phyloP scores from a whole-genome alignment of 2,797 vertebrate species.

The Platyrinchus mystaceus region DNA sequence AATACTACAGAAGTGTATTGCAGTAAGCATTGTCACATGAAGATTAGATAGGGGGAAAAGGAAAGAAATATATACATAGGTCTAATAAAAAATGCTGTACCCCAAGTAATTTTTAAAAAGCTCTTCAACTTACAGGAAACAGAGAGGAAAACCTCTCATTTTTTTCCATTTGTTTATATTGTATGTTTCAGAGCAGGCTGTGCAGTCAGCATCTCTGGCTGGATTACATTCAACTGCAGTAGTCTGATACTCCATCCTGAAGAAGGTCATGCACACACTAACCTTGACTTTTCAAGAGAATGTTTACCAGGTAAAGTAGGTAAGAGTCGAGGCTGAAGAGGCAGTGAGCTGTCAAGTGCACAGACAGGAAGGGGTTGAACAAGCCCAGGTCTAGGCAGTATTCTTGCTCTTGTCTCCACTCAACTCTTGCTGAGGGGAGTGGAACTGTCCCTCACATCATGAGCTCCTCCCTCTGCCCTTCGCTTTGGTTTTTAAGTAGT shows the following conservation, averaged over 20 bases:
- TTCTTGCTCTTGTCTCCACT: background rate
- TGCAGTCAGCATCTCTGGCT: background rate
- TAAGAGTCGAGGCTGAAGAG: background rate
- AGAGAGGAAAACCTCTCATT: background rate
- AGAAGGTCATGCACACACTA: background rate
- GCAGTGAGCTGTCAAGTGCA: background rate
- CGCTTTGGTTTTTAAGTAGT: background rate
- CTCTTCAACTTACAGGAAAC: background rate
- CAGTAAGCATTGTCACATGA: background rate
- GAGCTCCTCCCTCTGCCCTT: background rate
- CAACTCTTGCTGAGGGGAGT: background rate
- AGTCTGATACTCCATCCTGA: background rate
- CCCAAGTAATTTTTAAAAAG: background rate
- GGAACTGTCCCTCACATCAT: fast-evolving
- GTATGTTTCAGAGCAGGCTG: background rate
- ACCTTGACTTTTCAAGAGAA: background rate
- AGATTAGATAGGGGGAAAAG: background rate
- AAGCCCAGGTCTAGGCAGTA: fast-evolving
- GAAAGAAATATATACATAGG: fast-evolving
- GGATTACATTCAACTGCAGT: background rate
- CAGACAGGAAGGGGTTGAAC: background rate
- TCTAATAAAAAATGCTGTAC: background rate
- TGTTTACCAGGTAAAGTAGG: background rate
- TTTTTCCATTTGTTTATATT: background rate
- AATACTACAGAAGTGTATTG: background rate